A percentile compares a stretch with the other conserved stretches of the same genome.
These are phyloP conservation scores for Riparia riparia DNA, from an alignment of 2,113 vertebrate species.

Conservation along the genomic window DNA sequence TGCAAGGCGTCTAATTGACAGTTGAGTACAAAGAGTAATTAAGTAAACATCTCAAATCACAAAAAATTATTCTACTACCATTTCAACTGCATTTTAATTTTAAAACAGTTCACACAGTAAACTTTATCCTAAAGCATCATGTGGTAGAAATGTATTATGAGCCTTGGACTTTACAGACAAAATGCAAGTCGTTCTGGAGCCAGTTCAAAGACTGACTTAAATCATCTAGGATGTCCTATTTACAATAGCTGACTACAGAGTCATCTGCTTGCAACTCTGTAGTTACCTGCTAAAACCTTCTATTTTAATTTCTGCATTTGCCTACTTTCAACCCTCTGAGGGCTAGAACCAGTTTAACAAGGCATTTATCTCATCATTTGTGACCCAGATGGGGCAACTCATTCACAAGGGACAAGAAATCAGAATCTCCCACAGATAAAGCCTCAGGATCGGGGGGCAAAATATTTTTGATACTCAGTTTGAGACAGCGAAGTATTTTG, in stretches of 20 bases:
- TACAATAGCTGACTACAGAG: conserved; percentile 46
- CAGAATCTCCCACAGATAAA: conserved; percentile 18
- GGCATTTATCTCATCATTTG: conserved; percentile 47
- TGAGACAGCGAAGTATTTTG: neutral
- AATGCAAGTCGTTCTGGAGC: neutral
- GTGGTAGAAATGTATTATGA: conserved; percentile 20
- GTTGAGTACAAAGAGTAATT: conserved; percentile 21
- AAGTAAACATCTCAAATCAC: conserved; percentile 33
- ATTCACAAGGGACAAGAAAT: conserved; percentile 8
- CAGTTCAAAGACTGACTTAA: conserved; percentile 60
- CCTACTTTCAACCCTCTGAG: conserved; percentile 65
- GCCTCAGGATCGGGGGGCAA: neutral
- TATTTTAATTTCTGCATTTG: conserved; percentile 64
- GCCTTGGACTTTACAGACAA: conserved; percentile 28
- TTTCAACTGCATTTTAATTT: conserved; percentile 61
- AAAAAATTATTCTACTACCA: conserved; percentile 5
- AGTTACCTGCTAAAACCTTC: conserved; percentile 64
- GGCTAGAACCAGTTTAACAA: conserved; percentile 55
- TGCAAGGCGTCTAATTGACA: neutral
- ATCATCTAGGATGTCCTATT: conserved; percentile 49
- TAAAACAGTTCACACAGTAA: conserved; percentile 57
- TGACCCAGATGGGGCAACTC: conserved; percentile 43
- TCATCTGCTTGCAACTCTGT: conserved; percentile 58
- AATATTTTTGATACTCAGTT: neutral
- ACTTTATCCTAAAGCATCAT: conserved; percentile 55